phyloP scores from a whole-genome alignment of 2,113 vertebrate genomes.

The Raphicerus campestris region DNA sequence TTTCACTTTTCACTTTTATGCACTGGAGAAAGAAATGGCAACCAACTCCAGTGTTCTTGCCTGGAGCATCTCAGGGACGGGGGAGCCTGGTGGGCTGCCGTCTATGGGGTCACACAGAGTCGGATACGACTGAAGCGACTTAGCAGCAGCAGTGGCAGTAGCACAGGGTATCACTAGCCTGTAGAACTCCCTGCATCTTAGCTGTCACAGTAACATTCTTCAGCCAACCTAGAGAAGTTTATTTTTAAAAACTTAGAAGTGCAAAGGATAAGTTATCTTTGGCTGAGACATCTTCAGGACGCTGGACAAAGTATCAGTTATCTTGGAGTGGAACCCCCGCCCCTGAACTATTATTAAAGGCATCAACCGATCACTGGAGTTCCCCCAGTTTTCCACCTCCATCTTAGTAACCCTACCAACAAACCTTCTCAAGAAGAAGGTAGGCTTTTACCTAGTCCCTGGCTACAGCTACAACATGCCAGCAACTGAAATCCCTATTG shows the following conservation, averaged over 20 bases:
- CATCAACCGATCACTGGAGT: slow-evolving; percentile 35
- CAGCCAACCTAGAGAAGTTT: not conserved
- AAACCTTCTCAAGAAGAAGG: not conserved
- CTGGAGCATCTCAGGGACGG: too few species aligned
- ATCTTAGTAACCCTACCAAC: not conserved
- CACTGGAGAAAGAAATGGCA: too few species aligned
- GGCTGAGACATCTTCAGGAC: slow-evolving; percentile 1
- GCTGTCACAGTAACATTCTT: not conserved
- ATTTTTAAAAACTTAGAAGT: slow-evolving; percentile 3
- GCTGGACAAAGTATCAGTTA: slow-evolving; percentile 27
- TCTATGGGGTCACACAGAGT: too few species aligned
- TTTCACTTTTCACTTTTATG: too few species aligned
- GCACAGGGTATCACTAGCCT: not conserved
- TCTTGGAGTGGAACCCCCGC: slow-evolving; percentile 26
- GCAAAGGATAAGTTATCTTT: not conserved
- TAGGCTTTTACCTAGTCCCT: not conserved
- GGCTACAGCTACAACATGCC: not conserved
- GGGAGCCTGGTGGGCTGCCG: too few species aligned
- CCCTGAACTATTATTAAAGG: slow-evolving; percentile 28
- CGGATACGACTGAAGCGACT: too few species aligned
- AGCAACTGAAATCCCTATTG: not conserved
- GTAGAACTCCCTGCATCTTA: not conserved
- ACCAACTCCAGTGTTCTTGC: too few species aligned
- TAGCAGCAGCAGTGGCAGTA: not conserved
- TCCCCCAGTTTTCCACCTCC: slow-evolving; percentile 48